Percentiles rank a stretch among this genome's conserved stretches.
Conservation (phyloP, 2,888 invertebrate genomes). For the Ochropleura plecta region DNA sequence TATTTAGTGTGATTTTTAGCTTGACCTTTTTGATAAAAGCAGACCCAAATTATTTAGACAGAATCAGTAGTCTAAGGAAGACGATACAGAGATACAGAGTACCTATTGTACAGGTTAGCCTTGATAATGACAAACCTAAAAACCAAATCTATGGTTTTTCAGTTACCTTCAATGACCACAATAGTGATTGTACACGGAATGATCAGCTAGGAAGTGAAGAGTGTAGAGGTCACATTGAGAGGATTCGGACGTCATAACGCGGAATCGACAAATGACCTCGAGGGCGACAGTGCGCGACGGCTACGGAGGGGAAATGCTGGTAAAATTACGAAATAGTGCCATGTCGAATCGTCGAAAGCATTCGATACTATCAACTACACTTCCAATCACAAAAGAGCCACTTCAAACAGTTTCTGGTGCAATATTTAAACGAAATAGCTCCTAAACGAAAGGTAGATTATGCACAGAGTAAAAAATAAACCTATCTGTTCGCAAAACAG, state of each 20-base stretch:
- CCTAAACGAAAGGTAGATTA: slow-evolving; percentile 5
- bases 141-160: slow-evolving; percentile 29
- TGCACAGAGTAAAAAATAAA: slow-evolving; percentile 22
- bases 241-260: slow-evolving; percentile 75
- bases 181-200: slow-evolving; percentile 51
- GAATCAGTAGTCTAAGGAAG: not conserved
- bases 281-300: slow-evolving; percentile 67
- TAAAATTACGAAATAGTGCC: slow-evolving; percentile 54
- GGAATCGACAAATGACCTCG: slow-evolving; percentile 77
- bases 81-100: not conserved
- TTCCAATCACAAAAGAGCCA: slow-evolving; percentile 9
- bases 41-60: not conserved
- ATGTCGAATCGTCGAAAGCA: slow-evolving; percentile 56
- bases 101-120: not conserved
- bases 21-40: not conserved
- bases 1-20: not conserved
- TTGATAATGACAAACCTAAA: slow-evolving; percentile 7
- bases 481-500: slow-evolving; percentile 24
- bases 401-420: slow-evolving; percentile 1
- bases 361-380: slow-evolving; percentile 45
- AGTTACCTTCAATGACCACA: slow-evolving; percentile 56
- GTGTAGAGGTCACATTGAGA: slow-evolving; percentile 67
- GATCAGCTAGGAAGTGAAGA: slow-evolving; percentile 77
- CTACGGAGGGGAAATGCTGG: slow-evolving; percentile 57
- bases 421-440: slow-evolving; percentile 5